A percentile compares a stretch with the other conserved stretches of the same genome.
Evolutionary conservation across 2,888 invertebrate genomes (phyloP).

Genomic region (Rhagonycha fulva): DNA sequence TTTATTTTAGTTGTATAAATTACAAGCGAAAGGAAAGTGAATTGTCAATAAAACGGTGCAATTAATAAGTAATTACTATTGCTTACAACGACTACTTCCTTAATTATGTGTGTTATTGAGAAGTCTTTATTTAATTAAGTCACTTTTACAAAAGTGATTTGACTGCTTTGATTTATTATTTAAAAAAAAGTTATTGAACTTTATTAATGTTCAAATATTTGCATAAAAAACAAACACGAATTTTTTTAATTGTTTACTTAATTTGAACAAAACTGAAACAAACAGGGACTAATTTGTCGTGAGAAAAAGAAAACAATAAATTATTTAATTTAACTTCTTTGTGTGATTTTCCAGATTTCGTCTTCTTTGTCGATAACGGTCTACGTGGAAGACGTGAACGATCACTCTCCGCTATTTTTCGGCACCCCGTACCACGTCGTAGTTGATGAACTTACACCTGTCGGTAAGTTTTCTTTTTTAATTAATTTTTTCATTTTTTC

Average conservation of each 20-base stretch:
- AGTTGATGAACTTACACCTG: conserved; percentile 80
- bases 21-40: neutral
- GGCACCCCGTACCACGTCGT: conserved; percentile 79
- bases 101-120: neutral
- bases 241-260: neutral
- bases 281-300: neutral
- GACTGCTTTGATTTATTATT: neutral
- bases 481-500: neutral
- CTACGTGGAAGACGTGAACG: conserved; percentile 87
- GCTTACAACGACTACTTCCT: neutral
- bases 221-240: neutral
- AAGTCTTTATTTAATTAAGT: neutral
- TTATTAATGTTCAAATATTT: neutral
- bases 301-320: neutral
- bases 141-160: neutral
- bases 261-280: neutral
- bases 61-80: neutral
- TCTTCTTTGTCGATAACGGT: conserved; percentile 84
- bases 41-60: neutral
- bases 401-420: conserved; percentile 78
- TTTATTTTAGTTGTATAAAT: neutral
- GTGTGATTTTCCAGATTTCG: conserved; percentile 66
- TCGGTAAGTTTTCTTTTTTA: conserved; percentile 58
- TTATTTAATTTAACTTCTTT: neutral
- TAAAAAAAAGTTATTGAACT: neutral